Evolutionary conservation across 1,140 invertebrate species (phyloP), one percentile per base, ranked within the genome.

Genomic region (Maconellicoccus hirsutus): DNA sequence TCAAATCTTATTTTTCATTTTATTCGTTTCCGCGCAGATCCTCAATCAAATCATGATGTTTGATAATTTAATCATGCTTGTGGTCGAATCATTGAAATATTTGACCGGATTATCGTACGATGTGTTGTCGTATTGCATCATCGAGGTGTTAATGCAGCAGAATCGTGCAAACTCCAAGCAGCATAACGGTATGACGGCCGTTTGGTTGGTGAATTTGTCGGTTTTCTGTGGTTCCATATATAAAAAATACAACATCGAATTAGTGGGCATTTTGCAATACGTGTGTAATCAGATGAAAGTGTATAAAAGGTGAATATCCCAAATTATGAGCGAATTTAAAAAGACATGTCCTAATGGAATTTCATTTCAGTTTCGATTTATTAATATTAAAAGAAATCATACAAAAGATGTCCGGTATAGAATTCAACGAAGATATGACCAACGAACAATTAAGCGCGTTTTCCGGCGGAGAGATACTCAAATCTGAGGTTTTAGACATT

Each of bases 351-450:
- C 12, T 33, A 33, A 33, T 33, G 29, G 12, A 33, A 6, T 33
- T 75, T 73, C 75, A 76, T 83, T 84, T 71, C 79, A 93, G 93
- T 81, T 86, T 96, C 80, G 95, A 98, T 83, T 82, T 99, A 73
- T 81, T 99, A 23, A 90, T 99, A 75, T 80, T 99, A 61, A 94
- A 98, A 80, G 98, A 99, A 82, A 93, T 99, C 75, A 92, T 99
- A 71, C 94, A 98, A 81, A 99, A 98, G 84, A 98, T 99, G 96
- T 92, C 95, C 14, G 97, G 97, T 1, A 94, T 99, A 73, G 97
- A 99, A 82, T 89, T 95, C 4, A 88, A 90, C 7, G 94, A 98
- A 80, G 95, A 98, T 81, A 91, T 98, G 83, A 99, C 96, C 0
- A 83, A 89, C 39, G 95, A 98, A 78, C 96, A 99, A 81, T 78